Conservation (phyloP, 64 coral and sea anemone species). For the Pocillopora verrucosa region DNA sequence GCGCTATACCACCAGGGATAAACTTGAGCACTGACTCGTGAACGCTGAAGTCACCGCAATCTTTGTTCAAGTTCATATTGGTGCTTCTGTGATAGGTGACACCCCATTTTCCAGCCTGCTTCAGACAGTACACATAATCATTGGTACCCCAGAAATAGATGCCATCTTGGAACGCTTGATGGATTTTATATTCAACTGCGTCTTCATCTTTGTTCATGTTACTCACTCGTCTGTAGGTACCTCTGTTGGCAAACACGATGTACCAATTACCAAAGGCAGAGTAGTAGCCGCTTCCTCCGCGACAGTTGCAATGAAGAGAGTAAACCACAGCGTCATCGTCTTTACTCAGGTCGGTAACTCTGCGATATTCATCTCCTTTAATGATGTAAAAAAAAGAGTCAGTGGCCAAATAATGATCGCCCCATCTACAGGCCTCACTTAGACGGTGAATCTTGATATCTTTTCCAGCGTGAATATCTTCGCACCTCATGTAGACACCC, state of each 20-base stretch:
- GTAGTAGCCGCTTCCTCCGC: too few species aligned
- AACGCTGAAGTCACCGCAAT: slow-evolving; percentile 3
- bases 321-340: too few species aligned
- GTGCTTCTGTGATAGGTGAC: slow-evolving; percentile 15
- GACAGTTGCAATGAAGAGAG: too few species aligned
- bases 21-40: slow-evolving; percentile 27
- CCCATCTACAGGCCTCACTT: too few species aligned
- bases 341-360: too few species aligned
- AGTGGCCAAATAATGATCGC: too few species aligned
- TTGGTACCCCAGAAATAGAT: slow-evolving; percentile 17
- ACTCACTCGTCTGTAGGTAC: slow-evolving; percentile 5
- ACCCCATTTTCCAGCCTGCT: slow-evolving; percentile 35
- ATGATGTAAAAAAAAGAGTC: too few species aligned
- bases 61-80: slow-evolving; percentile 15
- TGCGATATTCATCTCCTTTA: too few species aligned
- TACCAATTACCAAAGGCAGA: slow-evolving; percentile 6
- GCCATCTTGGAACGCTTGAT: background rate
- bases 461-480: too few species aligned
- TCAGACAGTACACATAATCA: slow-evolving; percentile 40
- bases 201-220: slow-evolving; percentile 39
- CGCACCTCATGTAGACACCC: too few species aligned
- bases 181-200: background rate
- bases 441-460: too few species aligned
- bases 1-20: slow-evolving; percentile 39
- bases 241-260: slow-evolving; percentile 8